These are phyloP conservation scores for Trichacis sp. DNA, from an alignment of 2,888 invertebrate genomes.

Conservation along the genomic window DNA sequence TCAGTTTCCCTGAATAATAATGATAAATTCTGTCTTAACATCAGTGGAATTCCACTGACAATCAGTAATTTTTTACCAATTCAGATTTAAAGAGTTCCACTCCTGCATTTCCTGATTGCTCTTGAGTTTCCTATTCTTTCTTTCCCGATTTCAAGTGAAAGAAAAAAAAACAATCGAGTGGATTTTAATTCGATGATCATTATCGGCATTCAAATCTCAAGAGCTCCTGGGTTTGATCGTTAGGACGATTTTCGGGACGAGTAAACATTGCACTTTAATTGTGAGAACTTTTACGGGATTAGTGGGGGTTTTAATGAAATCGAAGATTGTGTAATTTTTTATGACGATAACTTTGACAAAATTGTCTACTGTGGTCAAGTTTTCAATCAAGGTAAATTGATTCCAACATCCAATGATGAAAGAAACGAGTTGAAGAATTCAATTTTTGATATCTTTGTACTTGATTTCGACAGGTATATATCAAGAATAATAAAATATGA, in stretches of 20 bases:
- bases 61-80: too few species aligned
- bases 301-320: neutral
- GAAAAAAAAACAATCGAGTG: neutral
- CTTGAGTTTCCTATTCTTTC: slow-evolving; percentile 7
- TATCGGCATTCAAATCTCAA: slow-evolving; percentile 2
- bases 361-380: too few species aligned
- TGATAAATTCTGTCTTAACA: too few species aligned
- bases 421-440: neutral
- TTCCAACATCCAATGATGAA: too few species aligned
- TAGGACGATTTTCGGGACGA: slow-evolving; percentile 1
- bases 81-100: too few species aligned
- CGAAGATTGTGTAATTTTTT: neutral
- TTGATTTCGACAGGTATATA: too few species aligned
- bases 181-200: slow-evolving; percentile 1
- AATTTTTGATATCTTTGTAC: too few species aligned
- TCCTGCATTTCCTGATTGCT: neutral
- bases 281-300: neutral
- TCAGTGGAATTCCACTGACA: too few species aligned
- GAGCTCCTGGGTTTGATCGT: neutral
- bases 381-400: too few species aligned
- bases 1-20: too few species aligned
- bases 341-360: too few species aligned
- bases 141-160: slow-evolving; percentile 4
- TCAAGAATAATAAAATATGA: too few species aligned
- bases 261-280: neutral